Conservation (phyloP, 1,140 invertebrate species). For the Diploscapter pachys region DNA sequence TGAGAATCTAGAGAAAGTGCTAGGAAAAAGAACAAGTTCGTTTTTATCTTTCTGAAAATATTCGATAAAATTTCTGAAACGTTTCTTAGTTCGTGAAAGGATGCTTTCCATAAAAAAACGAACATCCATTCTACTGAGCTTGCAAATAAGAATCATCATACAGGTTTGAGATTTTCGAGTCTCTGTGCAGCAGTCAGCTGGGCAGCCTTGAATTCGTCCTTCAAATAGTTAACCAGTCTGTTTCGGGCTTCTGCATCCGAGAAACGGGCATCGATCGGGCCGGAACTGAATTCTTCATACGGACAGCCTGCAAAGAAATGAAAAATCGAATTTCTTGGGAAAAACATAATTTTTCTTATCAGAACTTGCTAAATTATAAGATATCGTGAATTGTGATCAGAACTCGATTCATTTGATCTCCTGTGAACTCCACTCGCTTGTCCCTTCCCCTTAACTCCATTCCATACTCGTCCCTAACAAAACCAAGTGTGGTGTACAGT, state of each 20-base stretch:
- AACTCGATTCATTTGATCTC: too few species aligned
- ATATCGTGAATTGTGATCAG: too few species aligned
- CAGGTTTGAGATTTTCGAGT: slow-evolving; percentile 1
- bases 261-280: slow-evolving; percentile 5
- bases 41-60: too few species aligned
- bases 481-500: too few species aligned
- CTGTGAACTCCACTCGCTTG: too few species aligned
- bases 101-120: not conserved
- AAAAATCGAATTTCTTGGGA: not conserved
- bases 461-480: too few species aligned
- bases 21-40: not conserved
- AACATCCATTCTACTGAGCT: not conserved
- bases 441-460: too few species aligned
- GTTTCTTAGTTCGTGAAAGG: not conserved
- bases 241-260: not conserved
- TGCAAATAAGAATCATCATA: not conserved
- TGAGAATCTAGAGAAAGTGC: not conserved
- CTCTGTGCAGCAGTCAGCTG: not conserved
- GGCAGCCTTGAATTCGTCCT: slow-evolving; percentile 1
- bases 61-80: not conserved
- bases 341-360: not conserved
- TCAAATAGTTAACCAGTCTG: slow-evolving; percentile 8
- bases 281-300: slow-evolving; percentile 6
- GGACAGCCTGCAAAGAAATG: slow-evolving; percentile 13
- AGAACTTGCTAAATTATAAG: too few species aligned